phyloP scores from a whole-genome alignment of 2,888 invertebrate genomes.

The Auanema sp. region DNA sequence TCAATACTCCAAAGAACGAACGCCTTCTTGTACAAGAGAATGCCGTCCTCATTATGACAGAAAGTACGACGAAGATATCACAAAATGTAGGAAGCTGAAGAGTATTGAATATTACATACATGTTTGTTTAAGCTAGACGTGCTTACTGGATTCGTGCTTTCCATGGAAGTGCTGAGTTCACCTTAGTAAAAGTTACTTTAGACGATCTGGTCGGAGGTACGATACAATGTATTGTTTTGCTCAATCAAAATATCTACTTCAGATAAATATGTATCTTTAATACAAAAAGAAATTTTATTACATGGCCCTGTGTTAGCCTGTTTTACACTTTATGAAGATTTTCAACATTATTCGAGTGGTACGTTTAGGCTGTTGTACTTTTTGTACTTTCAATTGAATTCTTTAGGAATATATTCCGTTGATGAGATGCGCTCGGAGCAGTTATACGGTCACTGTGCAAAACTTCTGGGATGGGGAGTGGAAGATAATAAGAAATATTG shows the following conservation, averaged over 20 bases:
- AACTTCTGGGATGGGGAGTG: conserved; percentile 48
- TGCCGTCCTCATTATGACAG: conserved; percentile 9
- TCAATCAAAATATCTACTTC: background rate
- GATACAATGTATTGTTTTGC: background rate
- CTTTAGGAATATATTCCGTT: conserved; percentile 43
- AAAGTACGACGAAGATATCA: conserved; percentile 13
- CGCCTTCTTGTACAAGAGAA: conserved; percentile 12
- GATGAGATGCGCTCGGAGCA: conserved; percentile 28
- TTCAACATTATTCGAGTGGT: conserved; percentile 49
- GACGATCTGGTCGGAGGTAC: conserved; percentile 6
- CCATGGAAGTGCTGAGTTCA: conserved; percentile 21
- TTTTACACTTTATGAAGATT: conserved; percentile 50
- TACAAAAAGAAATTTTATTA: conserved; percentile 44
- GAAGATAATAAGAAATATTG: conserved; percentile 35
- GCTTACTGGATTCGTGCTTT: conserved; percentile 21
- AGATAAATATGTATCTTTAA: conserved; percentile 22
- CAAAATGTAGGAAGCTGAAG: background rate
- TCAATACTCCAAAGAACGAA: conserved; percentile 19
- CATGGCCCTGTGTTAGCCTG: conserved; percentile 49
- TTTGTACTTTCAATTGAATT: too few species aligned
- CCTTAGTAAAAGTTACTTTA: conserved; percentile 9
- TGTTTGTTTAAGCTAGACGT: conserved; percentile 4
- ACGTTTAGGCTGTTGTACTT: too few species aligned
- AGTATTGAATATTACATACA: background rate
- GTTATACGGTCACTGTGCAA: conserved; percentile 50